Base-by-base conservation (phyloP, 2,113 vertebrate species). In the Pimephales promelas region DNA sequence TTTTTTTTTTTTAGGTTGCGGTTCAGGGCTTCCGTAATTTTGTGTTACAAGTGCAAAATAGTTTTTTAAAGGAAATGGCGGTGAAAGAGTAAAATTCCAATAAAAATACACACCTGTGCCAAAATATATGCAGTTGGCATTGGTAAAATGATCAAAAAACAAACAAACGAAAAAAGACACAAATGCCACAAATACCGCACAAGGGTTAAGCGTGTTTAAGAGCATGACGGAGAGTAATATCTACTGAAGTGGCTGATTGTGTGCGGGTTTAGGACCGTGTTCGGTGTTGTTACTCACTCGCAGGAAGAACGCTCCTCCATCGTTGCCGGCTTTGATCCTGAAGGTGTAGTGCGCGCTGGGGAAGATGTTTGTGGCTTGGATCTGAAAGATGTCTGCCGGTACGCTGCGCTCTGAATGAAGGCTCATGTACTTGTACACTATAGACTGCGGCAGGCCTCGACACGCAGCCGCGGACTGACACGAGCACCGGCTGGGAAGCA, bases 401-500 rank as follows among this genome's bases (percentile, higher is more conserved):
- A 97, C 96, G 0, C 94, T 91, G 81, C 97, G 93, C 40, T 99
- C 98, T 0, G 97, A 97, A 64, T 96, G 95, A 92, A 99, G 96
- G 92, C 95, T 99, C 97, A 99, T 99, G 89, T 99, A 99, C 83
- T 97, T 99, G 94, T 98, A 96, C 84, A 99, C 95, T 28, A 98
- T 96, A 2, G 97, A 97, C 18, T 97, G 96, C 2, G 98, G 95
- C 85, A 97, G 91, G 75, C 91, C 90, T 64, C 96, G 94, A 88
- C 98, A 99, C 18, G 95, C 90, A 0, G 93, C 93, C 62, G 92
- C 91, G 22, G 96, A 96, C 0, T 94, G 94, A 88, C 98, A 99
- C 78, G 96, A 90, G 10, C 98, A 99, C 82, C 98, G 96, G 87
- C 98, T 99, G 93, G 40, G 72, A 13, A 40, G 40, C 11, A 78